phyloP scores from a whole-genome alignment of 2,888 invertebrate genomes.

The Corythucha ciliata region DNA sequence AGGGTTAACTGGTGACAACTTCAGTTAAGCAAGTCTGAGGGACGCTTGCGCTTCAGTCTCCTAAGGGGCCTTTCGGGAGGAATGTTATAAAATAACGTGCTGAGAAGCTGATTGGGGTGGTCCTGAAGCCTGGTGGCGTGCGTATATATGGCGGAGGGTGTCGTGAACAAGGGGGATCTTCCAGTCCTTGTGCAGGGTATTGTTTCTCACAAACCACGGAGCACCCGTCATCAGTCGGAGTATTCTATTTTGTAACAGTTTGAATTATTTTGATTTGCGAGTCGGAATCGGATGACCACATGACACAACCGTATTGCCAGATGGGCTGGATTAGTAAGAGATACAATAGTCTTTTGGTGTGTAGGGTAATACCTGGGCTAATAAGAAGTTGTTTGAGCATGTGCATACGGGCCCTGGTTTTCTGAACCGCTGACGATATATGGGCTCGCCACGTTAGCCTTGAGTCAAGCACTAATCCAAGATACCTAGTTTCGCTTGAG shows the following conservation, averaged over 20 bases:
- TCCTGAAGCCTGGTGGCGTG: conserved; percentile 4
- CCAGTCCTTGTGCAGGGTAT: background rate
- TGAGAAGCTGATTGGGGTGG: too few species aligned
- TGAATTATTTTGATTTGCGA: conserved; percentile 15
- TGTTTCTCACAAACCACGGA: conserved; percentile 8
- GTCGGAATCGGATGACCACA: conserved; percentile 14
- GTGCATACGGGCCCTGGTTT: conserved; percentile 3
- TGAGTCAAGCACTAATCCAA: background rate
- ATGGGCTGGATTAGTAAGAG: conserved; percentile 3
- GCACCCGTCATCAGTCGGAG: conserved; percentile 6
- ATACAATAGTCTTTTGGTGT: conserved; percentile 10
- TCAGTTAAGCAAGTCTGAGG: too few species aligned
- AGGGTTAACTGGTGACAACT: too few species aligned
- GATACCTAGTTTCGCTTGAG: too few species aligned
- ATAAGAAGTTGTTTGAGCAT: conserved; percentile 7
- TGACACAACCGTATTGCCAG: conserved; percentile 14
- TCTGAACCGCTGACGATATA: conserved; percentile 1
- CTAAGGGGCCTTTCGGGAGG: too few species aligned
- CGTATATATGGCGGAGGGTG: background rate
- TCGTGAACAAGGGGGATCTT: background rate
- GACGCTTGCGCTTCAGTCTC: too few species aligned
- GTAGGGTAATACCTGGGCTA: background rate
- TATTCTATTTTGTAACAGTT: conserved; percentile 15
- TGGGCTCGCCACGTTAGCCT: conserved; percentile 10
- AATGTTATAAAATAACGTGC: too few species aligned